Percentiles rank a stretch among this genome's conserved stretches.
Conservation (phyloP, 1,140 invertebrate species). For the Adelges cooleyi region DNA sequence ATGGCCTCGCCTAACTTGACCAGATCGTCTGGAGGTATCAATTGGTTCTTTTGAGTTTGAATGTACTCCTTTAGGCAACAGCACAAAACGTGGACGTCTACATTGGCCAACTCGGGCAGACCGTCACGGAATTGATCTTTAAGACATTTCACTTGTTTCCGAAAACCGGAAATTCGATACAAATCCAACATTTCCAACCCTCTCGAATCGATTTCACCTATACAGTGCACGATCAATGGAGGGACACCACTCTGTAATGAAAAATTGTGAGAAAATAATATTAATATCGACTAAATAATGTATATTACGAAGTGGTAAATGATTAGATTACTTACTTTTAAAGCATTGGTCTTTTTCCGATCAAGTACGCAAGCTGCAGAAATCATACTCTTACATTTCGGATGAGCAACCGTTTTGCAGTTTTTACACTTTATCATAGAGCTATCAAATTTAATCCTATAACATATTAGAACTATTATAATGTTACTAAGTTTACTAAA, state of each 20-base stretch:
- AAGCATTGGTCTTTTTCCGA: neutral
- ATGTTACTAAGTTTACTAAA: too few relatives aligned
- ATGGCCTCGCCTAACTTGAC: constrained; percentile 63
- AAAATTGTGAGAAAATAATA: too few relatives aligned
- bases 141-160: constrained; percentile 69
- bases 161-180: constrained; percentile 79
- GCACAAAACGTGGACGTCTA: constrained; percentile 70
- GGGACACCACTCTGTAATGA: constrained; percentile 60
- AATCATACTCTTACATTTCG: constrained; percentile 64
- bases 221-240: constrained; percentile 80
- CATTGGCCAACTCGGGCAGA: constrained; percentile 53
- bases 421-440: constrained; percentile 55
- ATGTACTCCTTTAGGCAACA: constrained; percentile 80
- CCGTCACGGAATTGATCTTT: constrained; percentile 70
- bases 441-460: constrained; percentile 12
- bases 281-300: too few relatives aligned
- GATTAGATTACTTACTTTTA: constrained; percentile 10
- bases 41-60: constrained; percentile 64
- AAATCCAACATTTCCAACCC: constrained; percentile 78
- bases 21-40: constrained; percentile 66
- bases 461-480: too few relatives aligned
- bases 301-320: too few relatives aligned
- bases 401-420: constrained; percentile 63
- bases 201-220: constrained; percentile 81
- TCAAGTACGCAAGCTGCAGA: constrained; percentile 61